Base-by-base conservation (phyloP, 2,113 vertebrate species). In the Uria lomvia region DNA sequence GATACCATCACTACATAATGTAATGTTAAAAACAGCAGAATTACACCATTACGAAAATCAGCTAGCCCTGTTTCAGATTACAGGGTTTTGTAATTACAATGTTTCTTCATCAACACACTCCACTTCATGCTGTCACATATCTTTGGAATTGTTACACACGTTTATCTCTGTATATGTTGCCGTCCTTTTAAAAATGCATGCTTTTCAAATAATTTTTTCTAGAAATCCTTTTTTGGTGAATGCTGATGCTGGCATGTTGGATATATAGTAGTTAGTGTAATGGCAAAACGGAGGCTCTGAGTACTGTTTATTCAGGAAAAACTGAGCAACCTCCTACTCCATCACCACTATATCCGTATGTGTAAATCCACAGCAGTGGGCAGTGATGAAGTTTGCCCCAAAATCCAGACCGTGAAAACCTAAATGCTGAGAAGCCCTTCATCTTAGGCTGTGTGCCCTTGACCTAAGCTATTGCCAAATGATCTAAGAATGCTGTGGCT, bases 21-120 rank as follows among this genome's bases (percentile, higher is more conserved):
- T 94, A 84, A 93, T 68, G 73, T 96, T 95, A 96, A 96, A 97
- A 95, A 12, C 47, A 92, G 70, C 66, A 81, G 92, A 91, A 95
- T 91, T 79, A 79, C 75, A 94, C 67, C 55, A 73, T 91, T 94
- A 71, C 62, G 86, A 55, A 90, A 96, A 95, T 96, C 84, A 91
- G 52, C 50, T 93, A 73, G 58, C 42, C 74, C 66, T 66, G 55
- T 88, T 91, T n/a, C 93, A 92, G 77, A 96, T 95, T 95, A 92
- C 59, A 91, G 77, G 79, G 70, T 84, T 93, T 86, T 79, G 66
- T 88, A 94, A 97, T 96, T 92, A 82, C 38, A 79, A 19, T 76
- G 66, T 95, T 94, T 89, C 62, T 87, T 95, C 71, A 89, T 95
- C 92, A 95, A 58, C 85, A 49, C 63, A 78, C 49, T 91, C 74